phyloP scores from a whole-genome alignment of 2,888 invertebrate genomes.

The Gnatocerus cornutus region DNA sequence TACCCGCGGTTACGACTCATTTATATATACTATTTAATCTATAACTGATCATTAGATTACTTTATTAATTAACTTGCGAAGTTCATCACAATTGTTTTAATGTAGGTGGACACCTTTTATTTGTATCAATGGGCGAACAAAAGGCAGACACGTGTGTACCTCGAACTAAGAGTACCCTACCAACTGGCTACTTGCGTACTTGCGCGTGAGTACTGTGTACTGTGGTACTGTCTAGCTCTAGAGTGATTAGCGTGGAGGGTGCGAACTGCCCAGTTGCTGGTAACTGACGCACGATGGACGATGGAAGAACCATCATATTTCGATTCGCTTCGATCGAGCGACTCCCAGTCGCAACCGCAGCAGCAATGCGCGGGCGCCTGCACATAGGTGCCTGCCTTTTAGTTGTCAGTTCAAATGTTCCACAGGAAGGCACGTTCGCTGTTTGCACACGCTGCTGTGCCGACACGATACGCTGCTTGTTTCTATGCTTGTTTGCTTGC shows the following conservation, averaged over 20 bases:
- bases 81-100: constrained; percentile 71
- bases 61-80: constrained; percentile 70
- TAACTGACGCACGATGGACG: constrained; percentile 34
- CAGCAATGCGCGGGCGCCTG: constrained; percentile 55
- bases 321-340: constrained; percentile 26
- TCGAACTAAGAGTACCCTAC: constrained; percentile 66
- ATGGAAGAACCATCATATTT: neutral
- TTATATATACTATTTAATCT: constrained; percentile 68
- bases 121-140: constrained; percentile 71
- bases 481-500: constrained; percentile 6
- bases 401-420: constrained; percentile 68
- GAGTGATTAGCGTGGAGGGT: constrained; percentile 59
- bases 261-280: constrained; percentile 51
- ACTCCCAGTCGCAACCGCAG: constrained; percentile 39
- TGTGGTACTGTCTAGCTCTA: constrained; percentile 54
- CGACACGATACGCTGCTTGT: constrained; percentile 67
- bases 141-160: constrained; percentile 71
- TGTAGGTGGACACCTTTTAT: constrained; percentile 71
- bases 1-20: constrained; percentile 66
- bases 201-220: constrained; percentile 58
- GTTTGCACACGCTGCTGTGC: constrained; percentile 68
- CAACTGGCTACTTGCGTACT: constrained; percentile 56
- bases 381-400: constrained; percentile 71
- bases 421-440: constrained; percentile 68
- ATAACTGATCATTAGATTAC: constrained; percentile 68